phyloP scores from a whole-genome alignment of 2,797 vertebrate species.

The Cynopterus sphinx region DNA sequence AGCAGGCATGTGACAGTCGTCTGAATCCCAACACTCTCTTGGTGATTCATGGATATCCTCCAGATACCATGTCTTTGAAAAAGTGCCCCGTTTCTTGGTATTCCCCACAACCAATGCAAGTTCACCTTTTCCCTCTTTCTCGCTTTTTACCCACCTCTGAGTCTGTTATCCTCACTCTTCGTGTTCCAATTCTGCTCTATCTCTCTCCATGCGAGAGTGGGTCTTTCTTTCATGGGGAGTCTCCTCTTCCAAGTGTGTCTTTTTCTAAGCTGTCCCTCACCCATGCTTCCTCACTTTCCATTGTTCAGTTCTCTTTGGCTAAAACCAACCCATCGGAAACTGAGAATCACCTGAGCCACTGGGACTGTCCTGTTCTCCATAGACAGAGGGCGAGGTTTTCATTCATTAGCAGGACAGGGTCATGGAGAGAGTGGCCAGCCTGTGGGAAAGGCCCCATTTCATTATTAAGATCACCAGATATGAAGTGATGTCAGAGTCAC shows the following conservation, averaged over 20 bases:
- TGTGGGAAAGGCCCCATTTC: not conserved
- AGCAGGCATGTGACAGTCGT: not conserved
- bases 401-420: not conserved
- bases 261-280: not conserved
- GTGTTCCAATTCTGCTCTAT: not conserved
- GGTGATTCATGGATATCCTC: not conserved
- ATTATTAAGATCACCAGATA: not conserved
- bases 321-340: not conserved
- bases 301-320: not conserved
- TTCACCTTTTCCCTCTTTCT: not conserved
- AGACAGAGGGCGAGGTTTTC: not conserved
- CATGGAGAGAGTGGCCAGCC: not conserved
- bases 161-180: not conserved
- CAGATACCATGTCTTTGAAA: not conserved
- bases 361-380: not conserved
- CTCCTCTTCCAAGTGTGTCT: constrained; percentile 10
- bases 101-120: not conserved
- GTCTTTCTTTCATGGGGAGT: not conserved
- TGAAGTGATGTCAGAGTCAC: not conserved
- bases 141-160: not conserved
- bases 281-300: not conserved
- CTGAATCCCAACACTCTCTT: not conserved
- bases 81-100: not conserved
- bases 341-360: not conserved
- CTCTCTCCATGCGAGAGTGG: not conserved